These are phyloP conservation scores for Muscina levida DNA, from an alignment of 2,888 invertebrate genomes.

Conservation along the genomic window DNA sequence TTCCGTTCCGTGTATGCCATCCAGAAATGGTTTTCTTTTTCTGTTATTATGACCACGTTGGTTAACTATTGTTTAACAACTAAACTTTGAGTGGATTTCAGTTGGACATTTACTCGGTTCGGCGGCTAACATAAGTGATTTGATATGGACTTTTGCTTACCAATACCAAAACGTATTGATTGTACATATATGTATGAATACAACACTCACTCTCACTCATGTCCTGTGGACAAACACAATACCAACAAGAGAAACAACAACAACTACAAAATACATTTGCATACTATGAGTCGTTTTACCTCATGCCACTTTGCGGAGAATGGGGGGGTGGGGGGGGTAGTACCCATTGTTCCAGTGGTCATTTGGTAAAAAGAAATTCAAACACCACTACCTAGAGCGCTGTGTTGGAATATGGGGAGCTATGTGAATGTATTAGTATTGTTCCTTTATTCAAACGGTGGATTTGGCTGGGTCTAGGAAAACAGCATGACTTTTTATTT, in stretches of 20 bases:
- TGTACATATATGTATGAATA: too few species aligned
- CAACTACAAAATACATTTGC: slow-evolving; percentile 53
- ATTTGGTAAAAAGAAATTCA: slow-evolving; percentile 36
- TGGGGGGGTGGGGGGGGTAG: too few species aligned
- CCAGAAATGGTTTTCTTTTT: slow-evolving; percentile 14
- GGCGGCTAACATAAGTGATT: not conserved
- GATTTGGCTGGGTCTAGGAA: slow-evolving; percentile 9
- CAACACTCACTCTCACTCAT: too few species aligned
- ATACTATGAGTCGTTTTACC: slow-evolving; percentile 41
- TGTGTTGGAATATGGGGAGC: not conserved
- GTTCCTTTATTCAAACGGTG: not conserved
- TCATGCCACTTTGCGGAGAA: slow-evolving; percentile 30
- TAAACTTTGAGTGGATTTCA: slow-evolving; percentile 45
- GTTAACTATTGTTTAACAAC: slow-evolving; percentile 59
- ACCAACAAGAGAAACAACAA: slow-evolving; percentile 43
- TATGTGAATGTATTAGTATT: not conserved
- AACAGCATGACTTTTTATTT: slow-evolving; percentile 33
- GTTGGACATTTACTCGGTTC: slow-evolving; percentile 2
- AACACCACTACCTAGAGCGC: not conserved
- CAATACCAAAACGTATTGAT: not conserved
- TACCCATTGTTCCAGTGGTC: slow-evolving; percentile 45
- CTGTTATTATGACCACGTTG: slow-evolving; percentile 47
- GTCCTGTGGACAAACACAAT: not conserved
- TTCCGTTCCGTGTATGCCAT: not conserved
- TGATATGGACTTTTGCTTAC: too few species aligned